phyloP scores from a whole-genome alignment of 2,888 invertebrate species.

The Tanytarsus gracilentus region DNA sequence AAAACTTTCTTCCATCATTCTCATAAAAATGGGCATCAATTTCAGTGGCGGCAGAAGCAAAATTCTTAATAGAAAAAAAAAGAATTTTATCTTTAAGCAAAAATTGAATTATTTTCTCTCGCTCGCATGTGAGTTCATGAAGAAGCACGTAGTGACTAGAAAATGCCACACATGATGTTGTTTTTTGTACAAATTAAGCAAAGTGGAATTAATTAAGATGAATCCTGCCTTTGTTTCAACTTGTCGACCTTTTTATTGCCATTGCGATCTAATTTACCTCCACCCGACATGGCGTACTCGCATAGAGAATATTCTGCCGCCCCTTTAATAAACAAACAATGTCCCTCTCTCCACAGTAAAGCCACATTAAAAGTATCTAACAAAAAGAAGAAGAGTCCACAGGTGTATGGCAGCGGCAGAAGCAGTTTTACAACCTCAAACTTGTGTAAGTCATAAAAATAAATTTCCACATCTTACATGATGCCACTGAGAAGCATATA shows the following conservation, averaged over 20 bases:
- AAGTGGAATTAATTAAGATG: conserved; percentile 27
- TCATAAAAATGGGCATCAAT: too few relatives aligned
- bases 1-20: too few relatives aligned
- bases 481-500: too few relatives aligned
- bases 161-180: neutral
- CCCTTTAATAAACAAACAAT: neutral
- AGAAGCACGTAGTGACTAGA: neutral
- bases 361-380: too few relatives aligned
- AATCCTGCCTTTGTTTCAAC: conserved; percentile 3
- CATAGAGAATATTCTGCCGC: neutral
- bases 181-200: conserved; percentile 3
- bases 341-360: neutral
- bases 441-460: conserved; percentile 28
- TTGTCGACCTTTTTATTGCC: conserved; percentile 14
- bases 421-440: conserved; percentile 26
- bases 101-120: too few relatives aligned
- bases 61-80: too few relatives aligned
- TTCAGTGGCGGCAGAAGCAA: too few relatives aligned
- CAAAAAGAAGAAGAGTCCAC: conserved; percentile 14
- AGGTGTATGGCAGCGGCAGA: conserved; percentile 22
- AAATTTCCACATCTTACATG: conserved; percentile 23
- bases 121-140: too few relatives aligned
- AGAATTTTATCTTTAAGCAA: too few relatives aligned
- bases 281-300: neutral
- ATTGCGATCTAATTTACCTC: conserved; percentile 5